Evolutionary conservation across 2,888 invertebrate genomes (phyloP).

Genomic region (Chrysomela aeneicollis): DNA sequence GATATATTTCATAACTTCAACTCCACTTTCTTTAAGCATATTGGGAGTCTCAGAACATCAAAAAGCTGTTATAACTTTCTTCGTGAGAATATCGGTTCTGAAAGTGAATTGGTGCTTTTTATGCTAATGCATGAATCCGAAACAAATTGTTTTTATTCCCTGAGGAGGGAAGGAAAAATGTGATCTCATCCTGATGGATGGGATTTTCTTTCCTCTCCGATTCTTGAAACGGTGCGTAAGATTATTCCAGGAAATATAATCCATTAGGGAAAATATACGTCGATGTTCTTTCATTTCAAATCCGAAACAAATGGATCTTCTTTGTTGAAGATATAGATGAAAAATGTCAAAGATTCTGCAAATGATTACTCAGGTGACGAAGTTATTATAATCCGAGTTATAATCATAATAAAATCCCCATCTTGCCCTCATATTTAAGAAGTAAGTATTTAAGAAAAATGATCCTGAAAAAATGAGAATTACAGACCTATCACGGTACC

Average conservation of each 20-base stretch:
- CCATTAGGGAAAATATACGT: not conserved
- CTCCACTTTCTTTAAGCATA: constrained; percentile 24
- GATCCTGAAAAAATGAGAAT: too few relatives aligned
- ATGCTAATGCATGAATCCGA: constrained; percentile 14
- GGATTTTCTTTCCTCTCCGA: not conserved
- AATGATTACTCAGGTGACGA: too few relatives aligned
- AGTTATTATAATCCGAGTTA: too few relatives aligned
- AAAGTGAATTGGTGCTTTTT: constrained; percentile 13
- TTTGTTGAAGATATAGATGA: not conserved
- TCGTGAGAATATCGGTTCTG: constrained; percentile 8
- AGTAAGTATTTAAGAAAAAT: too few relatives aligned
- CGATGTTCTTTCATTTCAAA: not conserved
- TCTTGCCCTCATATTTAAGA: too few relatives aligned
- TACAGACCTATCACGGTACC: too few relatives aligned
- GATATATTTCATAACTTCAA: constrained; percentile 42
- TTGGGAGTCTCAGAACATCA: constrained; percentile 11
- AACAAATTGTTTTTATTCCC: constrained; percentile 20
- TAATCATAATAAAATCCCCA: too few relatives aligned
- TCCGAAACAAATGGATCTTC: not conserved
- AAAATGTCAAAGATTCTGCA: not conserved
- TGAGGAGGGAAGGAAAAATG: not conserved
- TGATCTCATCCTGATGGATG: constrained; percentile 3
- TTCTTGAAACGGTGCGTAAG: not conserved
- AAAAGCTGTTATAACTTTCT: constrained; percentile 26
- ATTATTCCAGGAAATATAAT: not conserved